These are phyloP conservation scores for Dicyrtomina minuta DNA, from an alignment of 2,888 invertebrate species.

Conservation along the genomic window DNA sequence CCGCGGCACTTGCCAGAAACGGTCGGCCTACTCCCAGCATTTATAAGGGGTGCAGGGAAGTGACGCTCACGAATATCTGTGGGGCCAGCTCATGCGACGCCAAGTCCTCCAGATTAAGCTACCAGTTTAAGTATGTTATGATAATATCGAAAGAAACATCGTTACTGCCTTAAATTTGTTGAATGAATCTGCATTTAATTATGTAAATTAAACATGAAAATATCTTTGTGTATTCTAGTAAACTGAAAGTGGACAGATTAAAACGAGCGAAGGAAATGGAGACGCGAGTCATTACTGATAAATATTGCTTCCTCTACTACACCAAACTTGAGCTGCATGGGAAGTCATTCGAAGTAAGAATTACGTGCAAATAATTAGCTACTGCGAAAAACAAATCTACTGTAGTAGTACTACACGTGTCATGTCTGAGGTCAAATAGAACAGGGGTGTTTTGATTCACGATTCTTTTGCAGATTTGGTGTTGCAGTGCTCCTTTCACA, in stretches of 20 bases:
- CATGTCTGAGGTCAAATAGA: too few species aligned
- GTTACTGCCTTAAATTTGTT: too few species aligned
- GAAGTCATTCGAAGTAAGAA: background rate
- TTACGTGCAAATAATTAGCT: too few species aligned
- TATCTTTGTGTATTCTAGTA: background rate
- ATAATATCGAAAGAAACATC: too few species aligned
- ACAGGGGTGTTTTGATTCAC: background rate
- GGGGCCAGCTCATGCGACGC: background rate
- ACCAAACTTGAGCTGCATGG: background rate
- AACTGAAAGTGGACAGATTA: background rate
- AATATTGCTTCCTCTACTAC: constrained; percentile 2
- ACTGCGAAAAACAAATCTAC: too few species aligned
- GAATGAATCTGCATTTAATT: background rate
- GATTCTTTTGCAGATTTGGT: background rate
- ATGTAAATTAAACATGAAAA: background rate
- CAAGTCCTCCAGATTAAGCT: too few species aligned
- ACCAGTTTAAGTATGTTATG: background rate
- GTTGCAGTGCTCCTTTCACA: constrained; percentile 6
- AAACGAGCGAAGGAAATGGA: background rate
- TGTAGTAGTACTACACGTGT: too few species aligned
- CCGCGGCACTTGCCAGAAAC: background rate
- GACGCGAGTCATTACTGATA: constrained; percentile 9
- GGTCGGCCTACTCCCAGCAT: background rate
- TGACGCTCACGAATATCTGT: background rate
- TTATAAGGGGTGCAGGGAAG: background rate